phyloP scores from a whole-genome alignment of 2,888 invertebrate species.

The Sialis fuliginosa region DNA sequence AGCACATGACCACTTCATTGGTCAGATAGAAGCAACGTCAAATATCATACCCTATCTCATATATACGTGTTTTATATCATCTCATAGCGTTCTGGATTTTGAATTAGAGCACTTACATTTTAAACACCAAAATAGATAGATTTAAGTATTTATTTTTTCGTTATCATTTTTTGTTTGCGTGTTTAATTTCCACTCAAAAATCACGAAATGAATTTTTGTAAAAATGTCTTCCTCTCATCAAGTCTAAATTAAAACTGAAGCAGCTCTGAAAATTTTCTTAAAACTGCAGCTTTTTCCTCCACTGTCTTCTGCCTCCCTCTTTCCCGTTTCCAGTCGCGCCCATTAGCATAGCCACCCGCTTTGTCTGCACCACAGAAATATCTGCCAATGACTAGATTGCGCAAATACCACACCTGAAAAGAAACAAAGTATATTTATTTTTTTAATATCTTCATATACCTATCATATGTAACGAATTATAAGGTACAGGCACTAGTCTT shows the following conservation, averaged over 20 bases:
- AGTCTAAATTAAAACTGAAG: constrained; percentile 25
- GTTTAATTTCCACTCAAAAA: not conserved
- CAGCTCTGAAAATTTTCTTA: constrained; percentile 21
- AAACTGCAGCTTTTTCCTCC: constrained; percentile 16
- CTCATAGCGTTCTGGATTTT: too few species aligned
- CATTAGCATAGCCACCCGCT: constrained; percentile 14
- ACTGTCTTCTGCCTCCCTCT: constrained; percentile 11
- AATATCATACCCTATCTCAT: not conserved
- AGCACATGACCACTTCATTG: not conserved
- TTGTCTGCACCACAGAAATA: not conserved
- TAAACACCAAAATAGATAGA: too few species aligned
- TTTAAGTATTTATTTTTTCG: not conserved
- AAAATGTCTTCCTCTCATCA: constrained; percentile 10
- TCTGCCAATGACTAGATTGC: not conserved
- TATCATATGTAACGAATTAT: too few species aligned
- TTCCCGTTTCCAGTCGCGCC: constrained; percentile 10
- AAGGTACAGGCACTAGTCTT: too few species aligned
- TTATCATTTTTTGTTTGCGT: not conserved
- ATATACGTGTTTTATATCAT: not conserved
- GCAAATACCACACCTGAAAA: not conserved
- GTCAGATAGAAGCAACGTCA: not conserved
- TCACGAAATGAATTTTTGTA: not conserved
- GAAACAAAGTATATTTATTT: not conserved
- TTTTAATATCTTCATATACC: not conserved
- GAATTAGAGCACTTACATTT: too few species aligned